A percentile compares a stretch with the other conserved stretches of the same genome.
Evolutionary conservation across 2,888 invertebrate genomes (phyloP).

Genomic region (Nycteola revayana): DNA sequence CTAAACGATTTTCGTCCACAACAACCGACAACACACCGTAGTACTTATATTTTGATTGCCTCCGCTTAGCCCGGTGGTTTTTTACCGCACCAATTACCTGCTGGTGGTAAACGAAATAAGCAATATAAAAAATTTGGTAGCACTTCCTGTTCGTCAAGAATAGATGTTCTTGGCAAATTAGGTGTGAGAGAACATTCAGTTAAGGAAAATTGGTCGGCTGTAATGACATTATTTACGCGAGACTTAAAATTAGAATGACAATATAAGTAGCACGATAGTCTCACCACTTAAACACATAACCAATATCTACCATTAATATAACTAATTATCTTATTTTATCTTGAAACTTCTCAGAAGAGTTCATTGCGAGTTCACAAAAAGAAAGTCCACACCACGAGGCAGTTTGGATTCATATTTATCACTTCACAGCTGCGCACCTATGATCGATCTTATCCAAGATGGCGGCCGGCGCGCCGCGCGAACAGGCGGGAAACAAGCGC

Average conservation of each 20-base stretch:
- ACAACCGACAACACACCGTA: constrained; percentile 21
- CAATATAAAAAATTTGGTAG: constrained; percentile 22
- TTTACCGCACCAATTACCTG: constrained; percentile 34
- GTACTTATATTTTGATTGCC: constrained; percentile 32
- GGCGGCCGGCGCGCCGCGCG: constrained; percentile 66
- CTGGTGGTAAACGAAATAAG: constrained; percentile 20
- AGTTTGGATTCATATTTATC: constrained; percentile 59
- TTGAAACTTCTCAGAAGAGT: constrained; percentile 26
- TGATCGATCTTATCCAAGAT: constrained; percentile 79
- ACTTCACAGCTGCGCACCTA: constrained; percentile 78
- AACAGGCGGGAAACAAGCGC: constrained; percentile 70
- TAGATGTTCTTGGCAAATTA: constrained; percentile 4
- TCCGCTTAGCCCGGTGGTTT: constrained; percentile 27
- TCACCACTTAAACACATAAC: too few relatives aligned
- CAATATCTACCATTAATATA: too few relatives aligned
- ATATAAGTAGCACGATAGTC: too few relatives aligned
- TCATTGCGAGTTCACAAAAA: constrained; percentile 37
- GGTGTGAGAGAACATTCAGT: too few relatives aligned
- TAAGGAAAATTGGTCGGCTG: too few relatives aligned
- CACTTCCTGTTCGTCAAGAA: constrained; percentile 24
- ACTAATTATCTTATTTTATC: constrained; percentile 21
- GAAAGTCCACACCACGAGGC: constrained; percentile 45
- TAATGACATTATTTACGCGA: too few relatives aligned
- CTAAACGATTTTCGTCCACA: constrained; percentile 23
- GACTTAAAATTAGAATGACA: too few relatives aligned